phyloP scores from a whole-genome alignment of 2,888 invertebrate species.

The Torymus aiolomorphi region DNA sequence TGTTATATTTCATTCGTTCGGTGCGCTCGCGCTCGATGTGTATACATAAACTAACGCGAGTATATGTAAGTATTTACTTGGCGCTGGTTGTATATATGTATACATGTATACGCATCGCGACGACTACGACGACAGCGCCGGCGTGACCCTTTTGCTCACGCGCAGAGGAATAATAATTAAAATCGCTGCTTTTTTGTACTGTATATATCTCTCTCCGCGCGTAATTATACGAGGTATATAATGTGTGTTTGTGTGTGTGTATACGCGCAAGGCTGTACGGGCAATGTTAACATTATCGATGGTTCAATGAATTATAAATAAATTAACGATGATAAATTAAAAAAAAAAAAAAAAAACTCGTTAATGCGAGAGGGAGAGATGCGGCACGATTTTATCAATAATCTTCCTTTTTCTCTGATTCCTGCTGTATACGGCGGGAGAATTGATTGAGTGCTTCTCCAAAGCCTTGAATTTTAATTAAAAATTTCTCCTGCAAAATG shows the following conservation, averaged over 20 bases:
- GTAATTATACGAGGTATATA: too few species aligned
- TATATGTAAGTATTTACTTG: neutral
- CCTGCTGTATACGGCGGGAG: neutral
- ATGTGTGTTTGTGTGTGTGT: too few species aligned
- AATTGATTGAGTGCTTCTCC: conserved; percentile 8
- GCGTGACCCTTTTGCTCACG: neutral
- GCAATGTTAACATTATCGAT: too few species aligned
- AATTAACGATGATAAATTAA: neutral
- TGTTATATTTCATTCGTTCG: conserved; percentile 33
- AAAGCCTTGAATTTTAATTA: conserved; percentile 43
- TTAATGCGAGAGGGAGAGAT: too few species aligned
- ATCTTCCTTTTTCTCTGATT: too few species aligned
- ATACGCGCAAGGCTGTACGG: too few species aligned
- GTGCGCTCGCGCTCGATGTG: neutral
- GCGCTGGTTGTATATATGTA: neutral
- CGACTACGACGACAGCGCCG: neutral
- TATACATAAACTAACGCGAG: neutral
- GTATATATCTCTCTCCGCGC: too few species aligned
- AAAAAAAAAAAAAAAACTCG: too few species aligned
- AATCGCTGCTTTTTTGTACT: too few species aligned
- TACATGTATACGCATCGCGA: neutral
- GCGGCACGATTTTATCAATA: too few species aligned
- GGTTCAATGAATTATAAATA: neutral
- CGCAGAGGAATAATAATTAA: neutral
- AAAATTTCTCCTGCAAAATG: conserved; percentile 35